These are phyloP conservation scores for Lordiphosa collinella DNA, from an alignment of 1,140 invertebrate species.

Conservation along the genomic window DNA sequence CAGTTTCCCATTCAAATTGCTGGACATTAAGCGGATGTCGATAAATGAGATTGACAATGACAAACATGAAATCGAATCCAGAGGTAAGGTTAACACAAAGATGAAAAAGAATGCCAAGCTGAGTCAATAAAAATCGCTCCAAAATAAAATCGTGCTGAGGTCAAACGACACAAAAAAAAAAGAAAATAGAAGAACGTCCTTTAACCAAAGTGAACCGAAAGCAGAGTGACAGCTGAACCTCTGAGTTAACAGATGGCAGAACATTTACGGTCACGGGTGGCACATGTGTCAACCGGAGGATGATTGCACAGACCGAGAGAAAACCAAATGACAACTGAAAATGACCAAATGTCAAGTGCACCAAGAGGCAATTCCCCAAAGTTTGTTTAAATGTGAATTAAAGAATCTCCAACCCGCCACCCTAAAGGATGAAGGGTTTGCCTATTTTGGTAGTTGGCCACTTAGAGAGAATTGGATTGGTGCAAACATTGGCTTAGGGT, in stretches of 20 bases:
- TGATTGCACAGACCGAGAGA: slow-evolving; percentile 17
- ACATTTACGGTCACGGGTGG: slow-evolving; percentile 63
- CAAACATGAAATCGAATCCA: slow-evolving; percentile 68
- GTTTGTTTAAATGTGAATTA: slow-evolving; percentile 65
- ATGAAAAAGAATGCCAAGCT: slow-evolving; percentile 30
- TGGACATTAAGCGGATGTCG: slow-evolving; percentile 67
- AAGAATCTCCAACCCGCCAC: slow-evolving; percentile 28
- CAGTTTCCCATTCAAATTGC: slow-evolving; percentile 56
- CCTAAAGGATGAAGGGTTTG: slow-evolving; percentile 33
- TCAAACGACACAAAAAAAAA: slow-evolving; percentile 45
- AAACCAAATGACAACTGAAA: slow-evolving; percentile 48
- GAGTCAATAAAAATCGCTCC: slow-evolving; percentile 56
- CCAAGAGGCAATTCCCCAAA: slow-evolving; percentile 6
- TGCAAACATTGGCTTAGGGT: slow-evolving; percentile 49
- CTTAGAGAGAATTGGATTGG: slow-evolving; percentile 23
- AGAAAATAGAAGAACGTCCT: slow-evolving; percentile 39
- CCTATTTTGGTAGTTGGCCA: slow-evolving; percentile 54
- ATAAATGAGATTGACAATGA: slow-evolving; percentile 77
- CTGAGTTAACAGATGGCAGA: slow-evolving; percentile 72
- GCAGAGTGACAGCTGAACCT: slow-evolving; percentile 43
- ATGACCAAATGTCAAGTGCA: slow-evolving; percentile 70
- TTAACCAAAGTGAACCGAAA: slow-evolving; percentile 53
- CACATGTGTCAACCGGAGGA: slow-evolving; percentile 58
- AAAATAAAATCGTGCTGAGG: slow-evolving; percentile 64
- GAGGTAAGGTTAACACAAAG: slow-evolving; percentile 50